Evolutionary conservation across 2,888 invertebrate species (phyloP).

Genomic region (Acrobasis consociella): DNA sequence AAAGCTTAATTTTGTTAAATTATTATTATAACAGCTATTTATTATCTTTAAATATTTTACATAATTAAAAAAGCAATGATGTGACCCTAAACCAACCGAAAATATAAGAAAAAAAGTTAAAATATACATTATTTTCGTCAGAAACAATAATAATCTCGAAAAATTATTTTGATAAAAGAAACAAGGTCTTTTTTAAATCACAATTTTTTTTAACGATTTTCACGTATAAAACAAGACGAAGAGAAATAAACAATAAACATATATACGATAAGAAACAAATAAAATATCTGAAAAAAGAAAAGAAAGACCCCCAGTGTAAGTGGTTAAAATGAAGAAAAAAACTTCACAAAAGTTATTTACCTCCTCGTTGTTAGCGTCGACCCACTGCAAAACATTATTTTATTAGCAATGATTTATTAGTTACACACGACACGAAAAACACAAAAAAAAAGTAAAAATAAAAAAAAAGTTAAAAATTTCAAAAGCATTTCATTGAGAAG

Average conservation of each 20-base stretch:
- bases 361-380: conserved; percentile 86
- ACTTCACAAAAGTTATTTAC: conserved; percentile 69
- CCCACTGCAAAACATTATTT: conserved; percentile 84
- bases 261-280: conserved; percentile 30
- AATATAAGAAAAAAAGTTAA: background rate
- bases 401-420: no score
- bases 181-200: background rate
- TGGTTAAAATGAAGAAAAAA: conserved; percentile 28
- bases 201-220: background rate
- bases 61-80: background rate
- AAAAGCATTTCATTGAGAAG: conserved; percentile 75
- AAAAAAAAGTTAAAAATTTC: conserved; percentile 43
- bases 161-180: background rate
- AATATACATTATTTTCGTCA: background rate
- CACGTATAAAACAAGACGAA: background rate
- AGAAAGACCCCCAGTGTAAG: conserved; percentile 27
- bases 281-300: conserved; percentile 13
- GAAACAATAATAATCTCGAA: background rate
- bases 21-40: conserved; percentile 3
- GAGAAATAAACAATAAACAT: conserved; percentile 32
- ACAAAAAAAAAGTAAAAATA: conserved; percentile 43
- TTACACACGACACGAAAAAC: conserved; percentile 56
- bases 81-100: conserved; percentile 12
- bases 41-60: background rate
- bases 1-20: conserved; percentile 31